phyloP scores from a whole-genome alignment of 1,140 invertebrate species.

The Brachionus plicatilis region DNA sequence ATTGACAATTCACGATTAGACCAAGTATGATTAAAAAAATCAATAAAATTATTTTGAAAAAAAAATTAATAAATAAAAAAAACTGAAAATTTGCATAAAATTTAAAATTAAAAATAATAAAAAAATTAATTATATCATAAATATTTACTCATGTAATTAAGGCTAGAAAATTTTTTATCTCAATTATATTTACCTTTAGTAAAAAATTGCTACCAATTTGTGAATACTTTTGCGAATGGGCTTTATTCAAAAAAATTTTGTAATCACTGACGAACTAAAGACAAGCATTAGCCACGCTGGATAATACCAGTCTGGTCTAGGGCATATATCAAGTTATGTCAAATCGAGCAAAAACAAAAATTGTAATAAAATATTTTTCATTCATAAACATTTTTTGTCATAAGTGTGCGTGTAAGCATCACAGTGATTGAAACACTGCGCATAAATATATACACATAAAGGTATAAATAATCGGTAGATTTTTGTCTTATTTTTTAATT shows the following conservation, averaged over 20 bases:
- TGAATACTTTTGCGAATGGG: too few relatives aligned
- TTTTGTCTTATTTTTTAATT: background rate
- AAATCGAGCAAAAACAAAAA: background rate
- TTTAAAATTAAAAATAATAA: background rate
- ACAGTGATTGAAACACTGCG: background rate
- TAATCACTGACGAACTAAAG: background rate
- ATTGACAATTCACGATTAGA: background rate
- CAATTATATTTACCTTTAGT: background rate
- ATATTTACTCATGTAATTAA: background rate
- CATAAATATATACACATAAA: background rate
- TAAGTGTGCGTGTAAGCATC: background rate
- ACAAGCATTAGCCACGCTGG: background rate
- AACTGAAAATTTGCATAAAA: background rate
- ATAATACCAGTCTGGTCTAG: background rate
- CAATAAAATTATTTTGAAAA: background rate
- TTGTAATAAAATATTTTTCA: slow-evolving; percentile 3
- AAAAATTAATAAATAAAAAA: background rate
- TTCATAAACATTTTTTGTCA: background rate
- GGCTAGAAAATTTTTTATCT: background rate
- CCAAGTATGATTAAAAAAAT: background rate
- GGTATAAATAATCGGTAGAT: background rate
- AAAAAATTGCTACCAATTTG: too few relatives aligned
- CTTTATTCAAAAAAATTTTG: too few relatives aligned
- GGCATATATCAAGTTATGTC: background rate
- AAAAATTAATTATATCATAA: too few relatives aligned